phyloP scores from a whole-genome alignment of 2,888 invertebrate species.

The Balanococcus diminutus region DNA sequence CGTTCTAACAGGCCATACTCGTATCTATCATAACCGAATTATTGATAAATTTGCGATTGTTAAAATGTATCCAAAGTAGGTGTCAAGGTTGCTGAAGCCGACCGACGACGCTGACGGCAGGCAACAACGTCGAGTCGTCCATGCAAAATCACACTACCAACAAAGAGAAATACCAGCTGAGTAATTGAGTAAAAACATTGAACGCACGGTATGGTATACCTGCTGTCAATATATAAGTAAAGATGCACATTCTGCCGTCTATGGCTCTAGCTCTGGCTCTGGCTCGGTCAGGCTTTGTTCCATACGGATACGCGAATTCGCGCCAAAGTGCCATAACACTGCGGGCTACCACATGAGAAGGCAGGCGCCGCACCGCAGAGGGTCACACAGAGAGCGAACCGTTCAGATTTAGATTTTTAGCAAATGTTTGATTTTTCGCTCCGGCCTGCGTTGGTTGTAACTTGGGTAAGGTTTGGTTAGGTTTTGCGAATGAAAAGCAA shows the following conservation, averaged over 20 bases:
- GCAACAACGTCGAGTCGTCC: background rate
- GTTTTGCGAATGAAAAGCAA: background rate
- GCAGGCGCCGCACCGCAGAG: background rate
- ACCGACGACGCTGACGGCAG: constrained; percentile 1
- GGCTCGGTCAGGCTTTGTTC: background rate
- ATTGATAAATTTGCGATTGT: background rate
- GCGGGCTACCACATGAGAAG: background rate
- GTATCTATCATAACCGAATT: background rate
- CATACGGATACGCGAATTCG: background rate
- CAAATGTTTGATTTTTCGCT: constrained; percentile 9
- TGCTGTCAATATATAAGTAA: constrained; percentile 12
- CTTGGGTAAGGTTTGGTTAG: background rate
- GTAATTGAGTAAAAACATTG: constrained; percentile 13
- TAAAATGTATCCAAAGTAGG: background rate
- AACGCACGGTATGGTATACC: background rate
- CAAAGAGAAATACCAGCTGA: constrained; percentile 22
- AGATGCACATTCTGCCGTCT: constrained; percentile 2
- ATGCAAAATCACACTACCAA: background rate
- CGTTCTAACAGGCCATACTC: background rate
- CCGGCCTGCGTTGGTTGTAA: background rate
- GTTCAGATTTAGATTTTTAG: background rate
- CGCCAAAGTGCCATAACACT: background rate
- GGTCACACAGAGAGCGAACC: background rate
- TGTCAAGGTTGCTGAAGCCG: background rate
- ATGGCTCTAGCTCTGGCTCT: background rate